phyloP scores from a whole-genome alignment of 2,113 vertebrate species.

The Panthera uncia region DNA sequence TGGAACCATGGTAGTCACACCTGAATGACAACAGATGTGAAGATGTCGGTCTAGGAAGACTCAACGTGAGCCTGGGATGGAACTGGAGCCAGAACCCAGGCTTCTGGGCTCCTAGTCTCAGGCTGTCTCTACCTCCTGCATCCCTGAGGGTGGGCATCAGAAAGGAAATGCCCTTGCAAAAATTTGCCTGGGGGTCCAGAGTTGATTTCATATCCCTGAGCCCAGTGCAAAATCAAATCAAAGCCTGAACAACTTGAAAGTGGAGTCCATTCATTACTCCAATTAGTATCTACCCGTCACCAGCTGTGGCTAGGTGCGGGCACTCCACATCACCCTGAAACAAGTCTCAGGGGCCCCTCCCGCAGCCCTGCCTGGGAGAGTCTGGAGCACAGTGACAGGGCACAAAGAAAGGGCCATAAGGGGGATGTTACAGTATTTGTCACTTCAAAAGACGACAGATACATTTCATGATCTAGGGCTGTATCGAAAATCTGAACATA shows the following conservation, averaged over 20 bases:
- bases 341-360: not conserved
- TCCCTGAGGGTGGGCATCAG: not conserved
- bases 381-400: slow-evolving; percentile 60
- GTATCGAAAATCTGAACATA: not conserved
- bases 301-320: not conserved
- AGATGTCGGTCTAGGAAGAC: not conserved
- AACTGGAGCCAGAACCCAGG: not conserved
- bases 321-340: accelerated
- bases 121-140: not conserved
- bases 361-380: not conserved
- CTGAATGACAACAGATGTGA: not conserved
- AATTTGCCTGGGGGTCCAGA: not conserved
- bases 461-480: slow-evolving; percentile 66
- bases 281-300: not conserved
- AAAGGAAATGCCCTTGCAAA: not conserved
- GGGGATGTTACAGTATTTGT: slow-evolving; percentile 40
- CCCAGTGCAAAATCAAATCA: not conserved
- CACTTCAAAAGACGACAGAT: slow-evolving; percentile 65
- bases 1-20: not conserved
- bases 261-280: not conserved
- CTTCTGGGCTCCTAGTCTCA: not conserved
- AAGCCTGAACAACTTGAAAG: not conserved
- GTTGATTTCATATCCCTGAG: not conserved
- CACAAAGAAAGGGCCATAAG: not conserved
- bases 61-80: not conserved